Percentiles rank a stretch among this genome's conserved stretches.
phyloP scores from a whole-genome alignment of 2,888 invertebrate species.

The Apotomis turbidana region DNA sequence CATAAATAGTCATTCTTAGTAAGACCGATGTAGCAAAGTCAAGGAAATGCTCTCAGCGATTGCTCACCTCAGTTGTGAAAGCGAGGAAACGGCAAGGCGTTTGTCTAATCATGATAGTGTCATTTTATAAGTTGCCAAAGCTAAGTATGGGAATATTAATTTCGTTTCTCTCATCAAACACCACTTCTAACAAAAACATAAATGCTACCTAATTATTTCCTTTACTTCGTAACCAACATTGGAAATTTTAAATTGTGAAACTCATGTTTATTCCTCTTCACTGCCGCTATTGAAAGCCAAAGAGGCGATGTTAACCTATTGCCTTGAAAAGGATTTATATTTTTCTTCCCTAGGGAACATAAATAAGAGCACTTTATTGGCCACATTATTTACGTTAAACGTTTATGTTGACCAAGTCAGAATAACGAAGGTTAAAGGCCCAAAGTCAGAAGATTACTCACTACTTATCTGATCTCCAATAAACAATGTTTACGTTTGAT shows the following conservation, averaged over 20 bases:
- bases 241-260: background rate
- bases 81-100: slow-evolving; percentile 15
- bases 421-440: background rate
- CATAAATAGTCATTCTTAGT: background rate
- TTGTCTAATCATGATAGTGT: slow-evolving; percentile 14
- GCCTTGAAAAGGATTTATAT: slow-evolving; percentile 13
- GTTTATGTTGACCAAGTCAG: background rate
- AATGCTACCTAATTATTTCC: too few species aligned
- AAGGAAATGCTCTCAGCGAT: slow-evolving; percentile 13
- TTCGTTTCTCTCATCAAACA: background rate
- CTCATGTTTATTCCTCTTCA: slow-evolving; percentile 2
- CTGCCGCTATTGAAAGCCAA: slow-evolving; percentile 14
- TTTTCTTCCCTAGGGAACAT: slow-evolving; percentile 17
- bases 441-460: slow-evolving; percentile 2
- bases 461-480: slow-evolving; percentile 2
- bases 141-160: background rate
- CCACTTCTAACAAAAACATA: too few species aligned
- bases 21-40: slow-evolving; percentile 18
- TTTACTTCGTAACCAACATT: background rate
- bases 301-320: slow-evolving; percentile 14
- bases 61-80: slow-evolving; percentile 28
- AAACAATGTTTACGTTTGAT: slow-evolving; percentile 14
- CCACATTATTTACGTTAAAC: slow-evolving; percentile 6
- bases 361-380: slow-evolving; percentile 18
- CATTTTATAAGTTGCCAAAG: slow-evolving; percentile 1